Base-by-base conservation (phyloP, 2,113 vertebrate species). In the Peromyscus leucopus region DNA sequence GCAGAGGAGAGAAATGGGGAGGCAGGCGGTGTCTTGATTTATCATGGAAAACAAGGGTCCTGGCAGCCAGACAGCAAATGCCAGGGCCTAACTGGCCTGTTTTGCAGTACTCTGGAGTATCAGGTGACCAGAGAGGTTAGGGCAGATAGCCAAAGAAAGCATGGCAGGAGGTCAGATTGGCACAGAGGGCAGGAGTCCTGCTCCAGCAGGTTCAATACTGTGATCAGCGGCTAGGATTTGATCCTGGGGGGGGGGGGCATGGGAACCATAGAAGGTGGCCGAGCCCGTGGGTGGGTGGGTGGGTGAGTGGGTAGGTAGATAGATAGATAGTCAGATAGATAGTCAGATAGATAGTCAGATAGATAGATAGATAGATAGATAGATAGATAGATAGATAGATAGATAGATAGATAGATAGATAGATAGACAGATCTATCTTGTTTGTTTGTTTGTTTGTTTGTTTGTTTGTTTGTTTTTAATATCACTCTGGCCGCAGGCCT, bases 21-120 rank as follows among this genome's bases (percentile, higher is more conserved):
- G 55, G n/a, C 86, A 39, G 87, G 48, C 67, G 57, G 48, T 71
- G 46, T 71, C 31, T 87, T 28, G 33, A 88, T 48, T 16, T 61
- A 36, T 85, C 59, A 10, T 13, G 82, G 84, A 86, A 89, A 24
- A n/a, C n/a, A 10, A 69, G 42, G 17, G 48, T 51, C 67, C 72
- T 33, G 55, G 55, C 55, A 61, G 88, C 61, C n/a, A 12, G 57
- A 19, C 22, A 46, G 33, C 74, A 59, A 51, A 57, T 51, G 36
- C 24, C 13, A 33, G 63, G 46, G 9, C 90, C 61, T 82, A 46
- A 24, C 13, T 28, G n/a, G 79, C 17, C 33, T 63, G 46, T 2
- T 19, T 7, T 15, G 22, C 6, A 0, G 8, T 24, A 12, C 8
- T 75, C 55, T 8, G 3, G 48, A 59, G 28, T 33, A 28, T 42